These are phyloP conservation scores for Caerostris extrusa DNA, from an alignment of 1,140 invertebrate genomes.

Conservation along the genomic window DNA sequence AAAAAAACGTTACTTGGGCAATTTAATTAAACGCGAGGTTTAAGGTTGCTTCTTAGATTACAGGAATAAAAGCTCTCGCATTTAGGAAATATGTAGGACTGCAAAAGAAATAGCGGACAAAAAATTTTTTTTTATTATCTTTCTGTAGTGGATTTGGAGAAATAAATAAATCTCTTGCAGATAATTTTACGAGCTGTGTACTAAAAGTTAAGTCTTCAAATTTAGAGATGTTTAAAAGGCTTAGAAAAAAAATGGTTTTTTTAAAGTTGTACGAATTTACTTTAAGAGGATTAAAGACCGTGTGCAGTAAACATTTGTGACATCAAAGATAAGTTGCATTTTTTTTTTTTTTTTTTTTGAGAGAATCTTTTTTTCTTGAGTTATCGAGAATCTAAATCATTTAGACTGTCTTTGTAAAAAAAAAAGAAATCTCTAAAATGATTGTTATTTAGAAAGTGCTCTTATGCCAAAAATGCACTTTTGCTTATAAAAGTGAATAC, in stretches of 20 bases:
- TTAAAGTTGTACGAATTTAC: not conserved
- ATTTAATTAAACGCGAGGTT: not conserved
- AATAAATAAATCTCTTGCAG: not conserved
- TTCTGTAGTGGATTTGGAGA: not conserved
- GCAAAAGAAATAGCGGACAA: not conserved
- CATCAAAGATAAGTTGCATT: not conserved
- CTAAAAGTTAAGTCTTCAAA: not conserved
- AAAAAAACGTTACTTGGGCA: not conserved
- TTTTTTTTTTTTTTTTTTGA: not conserved
- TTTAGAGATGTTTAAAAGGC: not conserved
- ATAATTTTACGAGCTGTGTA: no score
- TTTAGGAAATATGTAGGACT: not conserved
- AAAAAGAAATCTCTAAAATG: no score
- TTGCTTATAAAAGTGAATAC: no score
- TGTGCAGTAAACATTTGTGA: not conserved
- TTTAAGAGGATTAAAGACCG: not conserved
- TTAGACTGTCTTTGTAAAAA: not conserved
- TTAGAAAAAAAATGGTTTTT: not conserved
- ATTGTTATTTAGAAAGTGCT: no score
- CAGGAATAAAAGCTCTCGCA: not conserved
- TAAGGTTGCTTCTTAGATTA: not conserved
- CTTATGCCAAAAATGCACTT: no score
- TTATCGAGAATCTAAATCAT: not conserved
- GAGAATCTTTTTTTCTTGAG: not conserved
- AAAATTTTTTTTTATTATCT: not conserved